Conservation (phyloP, 2,888 invertebrate genomes). For the Hypomecis punctinalis region DNA sequence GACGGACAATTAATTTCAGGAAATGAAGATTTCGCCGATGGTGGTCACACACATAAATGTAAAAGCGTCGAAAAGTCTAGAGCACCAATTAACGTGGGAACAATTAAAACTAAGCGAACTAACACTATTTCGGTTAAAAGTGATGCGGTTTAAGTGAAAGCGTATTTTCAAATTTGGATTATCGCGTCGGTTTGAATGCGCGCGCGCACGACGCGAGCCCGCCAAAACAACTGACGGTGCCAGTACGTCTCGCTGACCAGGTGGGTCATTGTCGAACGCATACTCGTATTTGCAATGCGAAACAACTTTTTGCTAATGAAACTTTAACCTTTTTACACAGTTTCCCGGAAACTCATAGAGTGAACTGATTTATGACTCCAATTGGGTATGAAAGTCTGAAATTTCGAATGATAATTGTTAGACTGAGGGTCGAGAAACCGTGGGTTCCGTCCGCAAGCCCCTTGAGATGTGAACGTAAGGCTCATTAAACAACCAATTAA, state of each 20-base stretch:
- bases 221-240: conserved; percentile 80
- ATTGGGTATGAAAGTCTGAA: conserved; percentile 21
- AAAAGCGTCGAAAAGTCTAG: conserved; percentile 39
- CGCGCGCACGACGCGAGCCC: conserved; percentile 67
- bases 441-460: conserved; percentile 23
- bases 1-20: conserved; percentile 14
- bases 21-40: conserved; percentile 27
- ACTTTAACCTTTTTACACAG: conserved; percentile 25
- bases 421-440: conserved; percentile 29
- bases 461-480: conserved; percentile 49
- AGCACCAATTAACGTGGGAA: conserved; percentile 43
- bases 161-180: conserved; percentile 47
- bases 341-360: conserved; percentile 26
- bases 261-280: conserved; percentile 67
- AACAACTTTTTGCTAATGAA: conserved; percentile 24
- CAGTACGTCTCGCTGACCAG: conserved; percentile 69
- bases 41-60: conserved; percentile 34
- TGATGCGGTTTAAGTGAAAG: conserved; percentile 45
- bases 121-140: conserved; percentile 44
- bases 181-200: conserved; percentile 50
- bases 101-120: conserved; percentile 41
- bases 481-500: conserved; percentile 39
- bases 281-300: conserved; percentile 41
- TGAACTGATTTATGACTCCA: conserved; percentile 21
- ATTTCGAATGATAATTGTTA: conserved; percentile 22